Conservation (phyloP, 2,113 vertebrate genomes). For the Microcebus ravelobensis region DNA sequence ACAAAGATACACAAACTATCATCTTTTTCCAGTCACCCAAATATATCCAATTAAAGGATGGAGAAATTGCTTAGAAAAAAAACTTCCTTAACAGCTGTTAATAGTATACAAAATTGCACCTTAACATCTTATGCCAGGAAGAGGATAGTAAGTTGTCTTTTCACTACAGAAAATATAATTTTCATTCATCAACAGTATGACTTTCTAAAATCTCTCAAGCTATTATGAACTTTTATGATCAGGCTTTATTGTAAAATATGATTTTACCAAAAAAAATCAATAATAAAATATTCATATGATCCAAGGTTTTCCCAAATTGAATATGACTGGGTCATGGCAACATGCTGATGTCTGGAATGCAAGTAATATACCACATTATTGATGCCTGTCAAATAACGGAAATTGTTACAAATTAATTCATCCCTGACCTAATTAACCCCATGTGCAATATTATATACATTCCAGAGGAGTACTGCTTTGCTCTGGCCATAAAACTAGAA, state of each 20-base stretch:
- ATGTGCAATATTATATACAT: constrained; percentile 72
- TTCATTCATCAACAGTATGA: background rate
- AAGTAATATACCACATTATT: constrained; percentile 72
- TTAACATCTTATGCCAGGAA: constrained; percentile 21
- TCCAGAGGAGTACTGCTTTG: constrained; percentile 73
- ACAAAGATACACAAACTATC: background rate
- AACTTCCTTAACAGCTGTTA: background rate
- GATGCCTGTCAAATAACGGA: constrained; percentile 80
- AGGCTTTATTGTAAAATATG: constrained; percentile 72
- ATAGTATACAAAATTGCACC: background rate
- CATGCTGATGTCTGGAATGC: constrained; percentile 64
- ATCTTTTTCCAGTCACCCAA: background rate
- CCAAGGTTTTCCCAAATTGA: constrained; percentile 77
- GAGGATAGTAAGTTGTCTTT: constrained; percentile 8
- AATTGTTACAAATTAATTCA: constrained; percentile 83
- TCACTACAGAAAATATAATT: constrained; percentile 19
- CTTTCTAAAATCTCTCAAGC: constrained; percentile 64
- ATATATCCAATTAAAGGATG: background rate
- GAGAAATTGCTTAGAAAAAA: background rate
- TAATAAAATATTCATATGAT: constrained; percentile 77
- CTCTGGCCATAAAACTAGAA: constrained; percentile 74
- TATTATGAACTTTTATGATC: constrained; percentile 64
- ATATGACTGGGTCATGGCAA: constrained; percentile 76
- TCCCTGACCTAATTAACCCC: constrained; percentile 77
- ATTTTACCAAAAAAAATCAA: constrained; percentile 71